phyloP scores from a whole-genome alignment of 2,888 invertebrate genomes.

The Conistra vaccinii region DNA sequence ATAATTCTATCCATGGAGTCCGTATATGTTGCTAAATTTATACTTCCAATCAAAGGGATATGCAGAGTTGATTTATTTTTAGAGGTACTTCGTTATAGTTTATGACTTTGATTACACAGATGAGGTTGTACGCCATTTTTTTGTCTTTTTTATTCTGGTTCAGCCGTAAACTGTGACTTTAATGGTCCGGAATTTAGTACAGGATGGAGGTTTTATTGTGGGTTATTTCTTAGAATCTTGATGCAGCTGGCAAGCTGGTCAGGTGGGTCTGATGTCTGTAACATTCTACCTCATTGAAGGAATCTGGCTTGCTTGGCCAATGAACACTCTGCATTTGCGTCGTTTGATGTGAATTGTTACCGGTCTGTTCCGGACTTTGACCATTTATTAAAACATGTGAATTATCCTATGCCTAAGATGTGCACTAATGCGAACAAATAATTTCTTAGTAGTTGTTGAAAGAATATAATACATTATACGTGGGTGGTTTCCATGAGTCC shows the following conservation, averaged over 20 bases:
- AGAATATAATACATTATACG: too few species aligned
- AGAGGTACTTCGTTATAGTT: slow-evolving; percentile 52
- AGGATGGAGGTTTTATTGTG: slow-evolving; percentile 46
- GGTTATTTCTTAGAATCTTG: slow-evolving; percentile 48
- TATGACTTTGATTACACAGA: slow-evolving; percentile 59
- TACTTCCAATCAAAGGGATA: slow-evolving; percentile 32
- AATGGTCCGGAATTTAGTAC: slow-evolving; percentile 45
- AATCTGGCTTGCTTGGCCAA: background rate
- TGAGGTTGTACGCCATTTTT: slow-evolving; percentile 46
- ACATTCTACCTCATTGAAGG: background rate
- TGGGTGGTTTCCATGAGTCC: background rate
- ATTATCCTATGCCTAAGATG: background rate
- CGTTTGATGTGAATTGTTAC: background rate
- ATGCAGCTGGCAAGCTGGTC: slow-evolving; percentile 19
- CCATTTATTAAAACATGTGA: background rate
- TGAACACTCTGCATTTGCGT: background rate
- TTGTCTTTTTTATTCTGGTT: slow-evolving; percentile 24
- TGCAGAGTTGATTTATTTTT: slow-evolving; percentile 50
- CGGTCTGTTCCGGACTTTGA: background rate
- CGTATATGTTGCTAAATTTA: slow-evolving; percentile 16
- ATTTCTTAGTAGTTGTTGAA: background rate
- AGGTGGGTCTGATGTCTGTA: slow-evolving; percentile 15
- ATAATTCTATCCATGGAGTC: background rate
- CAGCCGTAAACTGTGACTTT: slow-evolving; percentile 44
- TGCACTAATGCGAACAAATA: background rate